Conservation (phyloP, 1,140 invertebrate species). For the Zaprionus inermis region DNA sequence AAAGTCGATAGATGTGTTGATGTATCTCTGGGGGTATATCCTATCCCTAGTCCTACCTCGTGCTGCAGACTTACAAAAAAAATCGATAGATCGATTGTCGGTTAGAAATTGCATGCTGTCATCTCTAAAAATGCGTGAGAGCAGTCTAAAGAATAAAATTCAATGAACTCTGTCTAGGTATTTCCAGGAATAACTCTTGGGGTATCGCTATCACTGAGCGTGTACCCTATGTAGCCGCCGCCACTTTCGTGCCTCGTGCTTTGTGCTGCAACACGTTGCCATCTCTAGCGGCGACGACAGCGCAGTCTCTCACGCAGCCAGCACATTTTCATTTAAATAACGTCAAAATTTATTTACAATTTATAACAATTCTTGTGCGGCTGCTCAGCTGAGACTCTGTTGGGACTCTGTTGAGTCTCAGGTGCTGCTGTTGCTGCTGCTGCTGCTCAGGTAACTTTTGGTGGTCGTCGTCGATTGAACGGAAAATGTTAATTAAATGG, state of each 20-base stretch:
- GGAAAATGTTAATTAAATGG: conserved; percentile 79
- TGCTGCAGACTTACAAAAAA: too few species aligned
- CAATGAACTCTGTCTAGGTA: too few species aligned
- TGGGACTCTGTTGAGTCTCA: not conserved
- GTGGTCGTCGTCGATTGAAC: conserved; percentile 46
- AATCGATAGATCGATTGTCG: not conserved
- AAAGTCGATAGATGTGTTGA: not conserved
- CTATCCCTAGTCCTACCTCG: too few species aligned
- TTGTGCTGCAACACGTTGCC: not conserved
- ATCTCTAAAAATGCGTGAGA: too few species aligned
- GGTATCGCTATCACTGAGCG: too few species aligned
- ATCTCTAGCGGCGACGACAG: not conserved
- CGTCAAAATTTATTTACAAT: conserved; percentile 76
- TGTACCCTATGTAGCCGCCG: too few species aligned
- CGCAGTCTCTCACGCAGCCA: conserved; percentile 50
- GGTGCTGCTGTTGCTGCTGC: not conserved
- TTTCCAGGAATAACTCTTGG: too few species aligned
- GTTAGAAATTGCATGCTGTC: too few species aligned
- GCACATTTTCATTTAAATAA: conserved; percentile 51
- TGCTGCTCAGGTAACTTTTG: conserved; percentile 58
- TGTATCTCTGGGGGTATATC: too few species aligned
- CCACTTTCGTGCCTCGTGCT: not conserved
- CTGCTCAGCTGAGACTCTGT: not conserved
- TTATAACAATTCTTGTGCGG: conserved; percentile 69
- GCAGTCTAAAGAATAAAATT: too few species aligned